Base-by-base conservation (phyloP, 2,797 vertebrate species). In the Acipenser transmontanus region DNA sequence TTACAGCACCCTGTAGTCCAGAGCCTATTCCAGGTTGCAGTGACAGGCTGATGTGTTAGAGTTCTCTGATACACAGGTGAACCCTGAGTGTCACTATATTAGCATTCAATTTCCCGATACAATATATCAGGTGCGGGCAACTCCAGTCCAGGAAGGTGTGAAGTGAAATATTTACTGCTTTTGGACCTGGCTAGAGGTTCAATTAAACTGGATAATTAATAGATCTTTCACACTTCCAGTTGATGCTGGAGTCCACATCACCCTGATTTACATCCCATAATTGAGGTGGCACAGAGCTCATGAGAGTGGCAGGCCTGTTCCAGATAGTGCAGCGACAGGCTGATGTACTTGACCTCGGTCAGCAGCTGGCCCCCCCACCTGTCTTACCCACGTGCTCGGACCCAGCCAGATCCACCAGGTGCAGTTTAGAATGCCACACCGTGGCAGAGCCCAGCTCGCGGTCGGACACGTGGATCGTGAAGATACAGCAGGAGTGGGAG, bases 281-380 rank as follows among this genome's bases (percentile, higher is more conserved):
- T 34, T 34, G 34, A 34, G 34, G 34, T 34, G 34, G 34, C 34
- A 34, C 2, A 34, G 34, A 34, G 34, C 34, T 34, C 1, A 1
- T 59, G 48, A 66, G 10, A 62, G 1, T 20, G 66, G 66, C 10
- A 61, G 74, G 98, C 97, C 95, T 99, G 97, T 70, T 99, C 96
- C 72, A 99, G 81, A 81, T 90, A 97, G 81, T 97, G 95, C 1
- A 99, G 87, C 0, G 97, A 99, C 14, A 96, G 78, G 84, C 99
- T 99, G 80, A 99, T 99, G 67, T 97, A 99, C 78, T 97, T 99
- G 77, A 95, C 97, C 70, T 99, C 96, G 1, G 93, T 97, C 49
- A 99, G 85, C 52, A 93, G 88, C 54, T 89, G 92, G 7, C 96
- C 97, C 47, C 17, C 97, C 47, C 83, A 63, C 96, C 94, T 1